Base-by-base conservation (phyloP, 2,113 vertebrate species). In the Ceyx melanurus region DNA sequence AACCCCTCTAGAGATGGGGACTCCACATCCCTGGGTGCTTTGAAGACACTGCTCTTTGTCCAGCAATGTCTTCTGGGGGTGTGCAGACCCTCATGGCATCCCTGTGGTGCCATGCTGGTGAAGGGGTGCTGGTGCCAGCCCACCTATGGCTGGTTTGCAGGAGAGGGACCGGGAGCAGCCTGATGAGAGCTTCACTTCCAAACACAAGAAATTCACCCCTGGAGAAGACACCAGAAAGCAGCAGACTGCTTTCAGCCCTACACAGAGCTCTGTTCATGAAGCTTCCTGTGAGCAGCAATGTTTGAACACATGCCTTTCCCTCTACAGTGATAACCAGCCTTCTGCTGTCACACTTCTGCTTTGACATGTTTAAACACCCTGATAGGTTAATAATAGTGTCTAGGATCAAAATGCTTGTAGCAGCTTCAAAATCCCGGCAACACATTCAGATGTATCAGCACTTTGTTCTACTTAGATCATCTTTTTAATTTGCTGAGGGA, bases 311-410 rank as follows among this genome's bases (percentile, higher is more conserved):
- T 20, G 46, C 68, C 31, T 89, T 90, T 86, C 54, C 88, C 62
- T 60, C 68, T 88, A 53, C 45, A 67, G 13, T 54, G 56, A 56
- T 65, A 91, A 91, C 62, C 73, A 96, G 50, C 14, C 45, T 61
- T 89, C 82, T 89, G 53, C 91, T 94, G 82, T 91, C 92, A 96
- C 60, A 61, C 20, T 92, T 67, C 84, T 91, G 62, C 93, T 89
- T 56, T 89, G 89, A 85, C 86, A 68, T 65, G 93, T 48, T 93
- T 86, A 86, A 90, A 92, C 57, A 92, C 26, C 37, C 50, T 81
- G 77, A 89, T 80, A 79, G 75, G 71, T 91, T 95, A 92, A 88
- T 93, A 81, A 61, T 54, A 89, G 68, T n/a, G 53, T 88, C 76
- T 91, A n/a, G 50, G 60, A 92, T 92, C 88, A 76, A 43, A 94